Evolutionary conservation across 2,113 vertebrate species (phyloP), one percentile per base, ranked within the genome.

Genomic region (Casuarius casuarius): DNA sequence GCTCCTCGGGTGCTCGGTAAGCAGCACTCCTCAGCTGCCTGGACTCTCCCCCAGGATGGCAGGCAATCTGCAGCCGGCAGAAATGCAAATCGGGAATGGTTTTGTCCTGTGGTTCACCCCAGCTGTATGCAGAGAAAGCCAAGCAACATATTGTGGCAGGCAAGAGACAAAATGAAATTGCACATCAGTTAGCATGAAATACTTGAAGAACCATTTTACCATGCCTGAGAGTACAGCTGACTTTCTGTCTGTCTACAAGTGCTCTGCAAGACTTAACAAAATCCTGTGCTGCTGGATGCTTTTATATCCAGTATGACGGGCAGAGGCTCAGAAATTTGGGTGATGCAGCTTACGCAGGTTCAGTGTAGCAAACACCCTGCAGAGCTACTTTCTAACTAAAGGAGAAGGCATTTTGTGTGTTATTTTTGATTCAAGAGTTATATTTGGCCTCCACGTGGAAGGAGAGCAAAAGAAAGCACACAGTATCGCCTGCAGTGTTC

Each of bases 351-450:
- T 7, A 9, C 40, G 25, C 21, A 17, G 38, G 62, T 33, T 68
- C 48, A 26, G 58, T 3, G 3, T 1, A 26, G n/a, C 38, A 28
- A 70, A 58, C 7, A 14, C 2, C 8, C 42, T 0, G 0, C 38
- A 31, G 61, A 77, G 15, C 33, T 44, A 28, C 58, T 68, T 58
- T 83, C 54, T 66, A n/a, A 19, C 25, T 54, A 7, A 33, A n/a
- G 40, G 48, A 67, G 51, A 90, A 66, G 14, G 21, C 0, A 4
- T 49, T 42, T 89, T 35, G 70, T 26, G 2, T 1, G 12, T 65
- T n/a, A 5, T 8, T 78, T 92, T 62, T 56, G 4, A 71, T 68
- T 87, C 70, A 16, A 18, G 23, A 42, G 13, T 7, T 72, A 10
- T 40, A 7, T 78, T 87, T 72, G 44, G 19, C 25, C 73, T 72